phyloP scores from a whole-genome alignment of 2,797 vertebrate species.

The Macropodus opercularis region DNA sequence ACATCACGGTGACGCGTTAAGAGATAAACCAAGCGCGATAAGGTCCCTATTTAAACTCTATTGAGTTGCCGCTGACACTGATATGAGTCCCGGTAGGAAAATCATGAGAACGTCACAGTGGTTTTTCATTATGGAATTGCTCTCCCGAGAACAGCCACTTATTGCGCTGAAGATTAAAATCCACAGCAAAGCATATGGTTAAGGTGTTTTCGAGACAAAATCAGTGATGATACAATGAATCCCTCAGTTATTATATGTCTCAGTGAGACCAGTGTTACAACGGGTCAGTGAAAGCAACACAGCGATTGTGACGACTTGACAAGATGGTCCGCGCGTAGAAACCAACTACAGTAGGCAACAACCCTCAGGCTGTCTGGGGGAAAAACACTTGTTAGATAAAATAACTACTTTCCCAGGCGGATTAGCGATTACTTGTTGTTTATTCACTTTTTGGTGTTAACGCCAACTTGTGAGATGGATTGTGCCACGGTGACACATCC shows the following conservation, averaged over 20 bases:
- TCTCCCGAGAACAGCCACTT: constrained; percentile 1
- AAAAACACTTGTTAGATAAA: background rate
- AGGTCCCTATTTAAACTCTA: background rate
- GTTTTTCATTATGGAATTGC: constrained; percentile 4
- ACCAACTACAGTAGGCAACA: background rate
- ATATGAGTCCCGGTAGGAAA: constrained; percentile 12
- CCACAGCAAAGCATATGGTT: constrained; percentile 1
- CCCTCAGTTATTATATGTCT: background rate
- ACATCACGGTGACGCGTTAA: background rate
- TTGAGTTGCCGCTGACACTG: background rate
- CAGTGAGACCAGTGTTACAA: background rate
- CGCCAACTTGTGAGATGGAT: background rate
- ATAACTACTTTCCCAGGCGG: rapidly evolving
- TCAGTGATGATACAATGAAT: background rate
- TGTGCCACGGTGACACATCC: background rate
- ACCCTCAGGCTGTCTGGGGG: rapidly evolving
- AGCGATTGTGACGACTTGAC: too few species aligned
- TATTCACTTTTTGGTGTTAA: background rate
- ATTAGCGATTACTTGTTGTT: background rate
- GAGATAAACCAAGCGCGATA: background rate
- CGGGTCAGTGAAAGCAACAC: background rate
- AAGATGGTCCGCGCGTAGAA: background rate
- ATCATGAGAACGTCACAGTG: background rate
- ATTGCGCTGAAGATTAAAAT: constrained; percentile 17
- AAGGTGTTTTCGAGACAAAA: constrained; percentile 12